Conservation (phyloP, 2,888 invertebrate genomes). For the Spatulosminthurus flaviceps region DNA sequence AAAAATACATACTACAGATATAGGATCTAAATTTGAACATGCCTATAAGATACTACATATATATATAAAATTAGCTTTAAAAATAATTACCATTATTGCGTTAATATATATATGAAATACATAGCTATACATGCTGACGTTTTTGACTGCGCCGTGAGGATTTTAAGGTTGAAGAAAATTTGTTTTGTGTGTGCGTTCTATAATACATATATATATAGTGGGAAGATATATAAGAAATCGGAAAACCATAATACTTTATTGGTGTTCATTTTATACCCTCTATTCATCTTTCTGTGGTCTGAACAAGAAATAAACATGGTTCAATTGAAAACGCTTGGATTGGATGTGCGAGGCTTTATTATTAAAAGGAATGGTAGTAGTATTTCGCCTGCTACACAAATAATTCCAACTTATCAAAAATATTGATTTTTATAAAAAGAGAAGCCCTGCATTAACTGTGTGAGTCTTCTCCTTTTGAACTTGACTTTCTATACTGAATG, state of each 20-base stretch:
- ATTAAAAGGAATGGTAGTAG: too few species aligned
- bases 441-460: too few species aligned
- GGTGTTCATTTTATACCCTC: slow-evolving; percentile 39
- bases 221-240: slow-evolving; percentile 3
- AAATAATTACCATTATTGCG: too few species aligned
- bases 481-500: background rate
- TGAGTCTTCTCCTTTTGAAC: background rate
- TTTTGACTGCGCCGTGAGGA: slow-evolving; percentile 4
- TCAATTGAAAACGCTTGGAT: slow-evolving; percentile 1
- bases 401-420: background rate
- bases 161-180: background rate
- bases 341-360: background rate
- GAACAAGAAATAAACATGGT: slow-evolving; percentile 19
- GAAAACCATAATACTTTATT: slow-evolving; percentile 26
- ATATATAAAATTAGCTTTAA: background rate
- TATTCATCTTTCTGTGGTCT: slow-evolving; percentile 18
- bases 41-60: slow-evolving; percentile 15
- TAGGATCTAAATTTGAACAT: slow-evolving; percentile 23
- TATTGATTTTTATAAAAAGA: slow-evolving; percentile 2
- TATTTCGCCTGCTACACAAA: background rate
- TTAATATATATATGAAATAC: slow-evolving; percentile 1
- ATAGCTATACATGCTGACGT: slow-evolving; percentile 1
- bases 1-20: slow-evolving; percentile 7
- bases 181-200: background rate
- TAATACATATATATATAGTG: background rate